Percentiles rank a stretch among this genome's conserved stretches.
Conservation (phyloP, 2,888 invertebrate genomes). For the Hemithea aestivaria region DNA sequence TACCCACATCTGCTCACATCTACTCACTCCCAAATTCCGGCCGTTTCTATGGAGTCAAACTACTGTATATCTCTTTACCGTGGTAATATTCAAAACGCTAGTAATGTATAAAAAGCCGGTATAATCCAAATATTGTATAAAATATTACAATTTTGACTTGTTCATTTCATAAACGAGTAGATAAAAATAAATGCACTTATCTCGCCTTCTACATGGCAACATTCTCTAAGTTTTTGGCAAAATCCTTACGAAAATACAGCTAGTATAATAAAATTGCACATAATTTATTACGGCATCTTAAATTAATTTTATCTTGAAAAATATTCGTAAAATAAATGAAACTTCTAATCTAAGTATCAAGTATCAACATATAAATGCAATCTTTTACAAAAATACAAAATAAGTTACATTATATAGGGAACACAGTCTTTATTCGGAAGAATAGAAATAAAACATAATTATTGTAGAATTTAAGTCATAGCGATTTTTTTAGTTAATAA, state of each 20-base stretch:
- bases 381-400: conserved; percentile 41
- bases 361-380: conserved; percentile 20
- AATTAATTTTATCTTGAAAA: conserved; percentile 29
- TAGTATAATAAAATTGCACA: conserved; percentile 48
- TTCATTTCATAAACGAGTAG: conserved; percentile 46
- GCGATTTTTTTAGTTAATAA: conserved; percentile 14
- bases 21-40: no score
- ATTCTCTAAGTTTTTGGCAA: conserved; percentile 59
- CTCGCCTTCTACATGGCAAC: conserved; percentile 66
- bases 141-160: conserved; percentile 50
- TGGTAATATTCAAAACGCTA: conserved; percentile 55
- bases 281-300: conserved; percentile 29
- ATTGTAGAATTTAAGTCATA: background rate
- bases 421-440: no score
- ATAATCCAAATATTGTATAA: conserved; percentile 55
- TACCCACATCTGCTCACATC: no score
- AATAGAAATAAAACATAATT: no score
- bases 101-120: conserved; percentile 66
- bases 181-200: conserved; percentile 70
- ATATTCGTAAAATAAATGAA: conserved; percentile 41
- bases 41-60: no score
- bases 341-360: conserved; percentile 35
- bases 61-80: no score
- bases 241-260: conserved; percentile 46
- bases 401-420: conserved; percentile 13